Conservation (phyloP, 1,140 invertebrate genomes). For the Tetramorium parvispinum region DNA sequence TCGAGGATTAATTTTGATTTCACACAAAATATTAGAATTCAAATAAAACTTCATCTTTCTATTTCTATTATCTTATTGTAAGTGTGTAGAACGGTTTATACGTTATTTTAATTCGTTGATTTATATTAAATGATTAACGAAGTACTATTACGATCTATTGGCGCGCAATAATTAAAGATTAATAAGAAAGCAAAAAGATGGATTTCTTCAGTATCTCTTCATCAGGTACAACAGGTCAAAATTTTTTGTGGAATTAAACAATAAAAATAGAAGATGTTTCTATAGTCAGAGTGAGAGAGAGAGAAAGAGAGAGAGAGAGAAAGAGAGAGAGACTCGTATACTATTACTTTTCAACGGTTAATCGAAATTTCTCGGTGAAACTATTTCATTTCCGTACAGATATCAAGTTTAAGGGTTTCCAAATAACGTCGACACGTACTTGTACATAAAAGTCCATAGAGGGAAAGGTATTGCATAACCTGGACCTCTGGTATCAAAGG, state of each 20-base stretch:
- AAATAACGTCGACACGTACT: background rate
- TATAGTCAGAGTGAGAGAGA: background rate
- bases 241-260: background rate
- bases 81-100: background rate
- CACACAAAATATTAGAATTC: background rate
- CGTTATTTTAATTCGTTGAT: background rate
- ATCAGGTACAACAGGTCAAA: too few species aligned
- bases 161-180: too few species aligned
- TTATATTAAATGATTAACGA: background rate
- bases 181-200: too few species aligned
- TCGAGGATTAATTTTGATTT: slow-evolving; percentile 26
- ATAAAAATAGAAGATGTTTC: background rate
- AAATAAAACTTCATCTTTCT: background rate
- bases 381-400: background rate
- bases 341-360: background rate
- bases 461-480: slow-evolving; percentile 12
- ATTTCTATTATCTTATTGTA: slow-evolving; percentile 1
- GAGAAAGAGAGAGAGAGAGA: background rate
- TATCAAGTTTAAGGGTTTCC: slow-evolving; percentile 37
- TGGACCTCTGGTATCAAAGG: slow-evolving; percentile 66
- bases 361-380: slow-evolving; percentile 17
- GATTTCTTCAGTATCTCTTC: too few species aligned
- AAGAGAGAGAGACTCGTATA: background rate
- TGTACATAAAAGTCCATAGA: slow-evolving; percentile 58
- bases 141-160: background rate